Evolutionary conservation across 2,797 vertebrate species (phyloP), one percentile per base, ranked within the genome.

Genomic region (Pangasius krempfi): DNA sequence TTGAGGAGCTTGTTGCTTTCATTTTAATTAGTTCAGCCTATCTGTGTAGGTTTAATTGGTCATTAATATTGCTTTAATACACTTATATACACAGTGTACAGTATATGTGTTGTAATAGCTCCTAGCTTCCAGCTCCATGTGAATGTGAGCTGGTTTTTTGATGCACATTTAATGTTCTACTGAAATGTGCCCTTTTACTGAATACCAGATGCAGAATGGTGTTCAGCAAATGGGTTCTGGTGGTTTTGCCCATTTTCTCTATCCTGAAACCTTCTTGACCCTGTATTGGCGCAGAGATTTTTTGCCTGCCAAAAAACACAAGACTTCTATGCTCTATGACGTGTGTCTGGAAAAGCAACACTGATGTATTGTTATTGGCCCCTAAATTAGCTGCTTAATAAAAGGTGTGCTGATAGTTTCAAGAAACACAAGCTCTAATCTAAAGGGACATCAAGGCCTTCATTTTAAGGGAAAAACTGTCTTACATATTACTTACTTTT

Each of bases 1-100:
- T 68, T 56, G 33, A 92, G 89, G 82, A 93, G 92, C 88, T 92
- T 93, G 92, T 88, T 91, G 91, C 89, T 91, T 89, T 54, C 47
- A 85, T 47, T 82, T 22, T 12, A 76, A 80, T 30, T 54, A 40
- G 56, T 72, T 72, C 22, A 54, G 54, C 78, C 33, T 50, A 4
- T 4, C 14, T 44, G 4, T 37, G 7, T 30, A n/a, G 20, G 5
- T 12, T 22, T 81, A 8, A 40, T 5, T 84, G 14, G 27, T 22
- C 22, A 37, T 70, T 52, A 47, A 22, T 70, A 9, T 52, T 30
- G 60, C 16, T 30, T 66, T 84, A 18, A 30, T 50, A 64, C 37
- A 83, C 25, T 4, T 16, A 3, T 82, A 37, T 27, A 60, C 54
- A 80, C 18, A 56, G 52, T 22, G 16, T 79, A n/a, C 73, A 30